These are phyloP conservation scores for Luscinia megarhynchos DNA, from an alignment of 2,797 vertebrate genomes.

Conservation along the genomic window DNA sequence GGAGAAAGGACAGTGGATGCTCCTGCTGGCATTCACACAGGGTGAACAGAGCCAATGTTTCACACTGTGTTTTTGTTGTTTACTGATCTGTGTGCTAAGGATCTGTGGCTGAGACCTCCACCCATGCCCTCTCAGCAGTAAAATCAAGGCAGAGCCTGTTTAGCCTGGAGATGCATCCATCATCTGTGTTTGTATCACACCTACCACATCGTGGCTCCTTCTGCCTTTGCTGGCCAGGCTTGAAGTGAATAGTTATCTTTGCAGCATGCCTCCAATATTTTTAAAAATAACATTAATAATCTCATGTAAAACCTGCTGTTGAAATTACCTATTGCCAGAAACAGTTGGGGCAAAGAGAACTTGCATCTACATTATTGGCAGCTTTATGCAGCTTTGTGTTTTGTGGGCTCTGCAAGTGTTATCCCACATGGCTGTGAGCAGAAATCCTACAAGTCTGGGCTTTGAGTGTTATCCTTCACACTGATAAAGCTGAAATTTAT, in stretches of 20 bases:
- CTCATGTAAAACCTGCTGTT: neutral
- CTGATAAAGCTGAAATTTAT: neutral
- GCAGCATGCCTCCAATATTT: neutral
- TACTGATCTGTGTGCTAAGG: neutral
- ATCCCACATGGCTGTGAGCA: neutral
- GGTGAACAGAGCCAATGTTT: neutral
- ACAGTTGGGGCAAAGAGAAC: neutral
- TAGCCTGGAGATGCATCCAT: neutral
- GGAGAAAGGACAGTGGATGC: neutral
- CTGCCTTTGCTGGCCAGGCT: neutral
- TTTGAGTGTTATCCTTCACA: neutral
- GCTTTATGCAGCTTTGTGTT: neutral
- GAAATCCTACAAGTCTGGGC: neutral
- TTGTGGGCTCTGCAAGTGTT: neutral
- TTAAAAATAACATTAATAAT: neutral
- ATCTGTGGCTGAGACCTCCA: neutral
- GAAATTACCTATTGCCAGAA: neutral
- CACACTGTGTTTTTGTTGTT: neutral
- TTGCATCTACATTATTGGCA: neutral
- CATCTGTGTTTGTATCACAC: neutral
- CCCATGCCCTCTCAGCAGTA: neutral
- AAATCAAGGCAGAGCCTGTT: neutral
- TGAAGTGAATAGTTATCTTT: neutral
- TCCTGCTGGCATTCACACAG: neutral
- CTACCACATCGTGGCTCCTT: neutral